A percentile compares a stretch with the other conserved stretches of the same genome.
phyloP scores from a whole-genome alignment of 2,888 invertebrate genomes.

The Aethes cnicana region DNA sequence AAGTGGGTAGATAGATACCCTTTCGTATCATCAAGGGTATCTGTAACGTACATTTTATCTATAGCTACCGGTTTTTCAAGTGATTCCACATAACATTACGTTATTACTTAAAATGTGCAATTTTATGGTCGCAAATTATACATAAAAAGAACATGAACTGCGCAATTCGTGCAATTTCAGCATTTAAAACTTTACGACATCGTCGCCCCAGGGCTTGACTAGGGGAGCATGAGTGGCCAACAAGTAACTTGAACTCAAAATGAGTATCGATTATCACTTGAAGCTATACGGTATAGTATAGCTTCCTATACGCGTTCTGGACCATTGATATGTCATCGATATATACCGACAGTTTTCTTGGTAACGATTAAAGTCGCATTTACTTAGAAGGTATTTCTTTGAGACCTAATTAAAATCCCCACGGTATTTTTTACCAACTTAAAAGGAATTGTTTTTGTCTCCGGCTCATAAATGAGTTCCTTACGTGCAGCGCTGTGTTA shows the following conservation, averaged over 20 bases:
- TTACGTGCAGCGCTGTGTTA: background rate
- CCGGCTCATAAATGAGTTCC: no score
- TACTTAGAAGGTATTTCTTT: no score
- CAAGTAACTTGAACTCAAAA: background rate
- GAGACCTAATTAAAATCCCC: no score
- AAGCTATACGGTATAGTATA: no score
- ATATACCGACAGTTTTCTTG: no score
- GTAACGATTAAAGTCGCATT: no score
- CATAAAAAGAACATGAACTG: constrained; percentile 9
- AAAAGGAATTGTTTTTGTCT: no score
- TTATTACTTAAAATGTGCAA: constrained; percentile 10
- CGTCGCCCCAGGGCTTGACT: constrained; percentile 16
- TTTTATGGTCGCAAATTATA: constrained; percentile 27
- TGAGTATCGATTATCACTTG: constrained; percentile 8
- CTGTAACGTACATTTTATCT: no score
- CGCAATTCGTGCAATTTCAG: constrained; percentile 14
- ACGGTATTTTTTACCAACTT: no score
- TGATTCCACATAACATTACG: background rate
- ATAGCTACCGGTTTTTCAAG: background rate
- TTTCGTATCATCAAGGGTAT: no score
- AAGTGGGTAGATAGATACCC: no score
- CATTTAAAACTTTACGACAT: constrained; percentile 20
- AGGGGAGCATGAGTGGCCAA: constrained; percentile 9
- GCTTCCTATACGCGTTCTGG: constrained; percentile 7
- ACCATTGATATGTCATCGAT: no score